Conservation (phyloP, 2,113 vertebrate species). For the Sylvilagus bachmani region DNA sequence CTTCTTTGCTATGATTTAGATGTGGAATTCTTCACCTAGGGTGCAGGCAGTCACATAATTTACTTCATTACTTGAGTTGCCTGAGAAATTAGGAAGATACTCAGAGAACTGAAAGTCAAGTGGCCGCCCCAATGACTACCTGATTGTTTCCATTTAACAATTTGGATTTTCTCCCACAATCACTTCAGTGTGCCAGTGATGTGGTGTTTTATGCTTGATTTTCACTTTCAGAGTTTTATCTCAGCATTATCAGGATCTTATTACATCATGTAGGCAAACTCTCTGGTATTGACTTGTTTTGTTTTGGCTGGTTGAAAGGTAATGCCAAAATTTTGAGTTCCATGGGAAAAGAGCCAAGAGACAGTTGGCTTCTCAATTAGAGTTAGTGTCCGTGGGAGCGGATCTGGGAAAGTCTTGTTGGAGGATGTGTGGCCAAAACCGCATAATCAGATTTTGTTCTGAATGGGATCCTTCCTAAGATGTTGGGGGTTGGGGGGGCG, state of each 20-base stretch:
- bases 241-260: slow-evolving; percentile 37
- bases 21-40: neutral
- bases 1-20: slow-evolving; percentile 17
- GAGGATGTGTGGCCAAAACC: slow-evolving; percentile 85
- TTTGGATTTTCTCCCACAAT: slow-evolving; percentile 62
- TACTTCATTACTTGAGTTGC: neutral
- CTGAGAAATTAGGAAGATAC: slow-evolving; percentile 70
- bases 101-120: slow-evolving; percentile 35
- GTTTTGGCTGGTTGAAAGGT: slow-evolving; percentile 77
- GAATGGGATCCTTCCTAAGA: slow-evolving; percentile 82
- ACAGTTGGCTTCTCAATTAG: slow-evolving; percentile 82
- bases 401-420: slow-evolving; percentile 80
- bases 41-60: neutral
- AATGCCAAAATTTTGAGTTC: slow-evolving; percentile 84
- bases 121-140: slow-evolving; percentile 54
- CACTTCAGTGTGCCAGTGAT: slow-evolving; percentile 28
- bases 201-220: slow-evolving; percentile 57
- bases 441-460: slow-evolving; percentile 85
- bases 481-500: neutral
- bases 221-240: slow-evolving; percentile 64
- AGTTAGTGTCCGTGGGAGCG: slow-evolving; percentile 85
- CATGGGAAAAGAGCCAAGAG: slow-evolving; percentile 83
- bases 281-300: slow-evolving; percentile 71
- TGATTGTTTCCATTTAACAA: slow-evolving; percentile 63
- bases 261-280: slow-evolving; percentile 55